Evolutionary conservation across 1,140 invertebrate species (phyloP), one percentile per base, ranked within the genome.

Genomic region (Meloidogyne exigua): DNA sequence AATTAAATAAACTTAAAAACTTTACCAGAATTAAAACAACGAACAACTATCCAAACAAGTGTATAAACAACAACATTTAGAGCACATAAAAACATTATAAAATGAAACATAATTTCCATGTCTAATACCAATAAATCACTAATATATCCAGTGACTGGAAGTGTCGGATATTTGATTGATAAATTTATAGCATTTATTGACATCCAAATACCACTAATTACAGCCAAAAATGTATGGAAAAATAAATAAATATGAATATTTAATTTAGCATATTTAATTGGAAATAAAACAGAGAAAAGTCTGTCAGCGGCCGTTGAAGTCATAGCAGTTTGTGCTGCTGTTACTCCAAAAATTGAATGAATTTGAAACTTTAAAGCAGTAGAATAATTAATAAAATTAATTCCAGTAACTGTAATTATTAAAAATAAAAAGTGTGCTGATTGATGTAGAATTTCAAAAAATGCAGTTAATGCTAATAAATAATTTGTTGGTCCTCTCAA

Each of bases 321-420:
- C 70, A 72, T 63, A 4, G 36, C 18, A 28, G 63, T 72, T 9
- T 72, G 70, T 3, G 32, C 70, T 12, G 70, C 70, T 13, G 63
- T 57, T 21, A 72, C 5, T 18, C 70, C 70, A 18, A 72, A 63
- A 57, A 72, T 72, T 49, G 70, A 63, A 44, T 72, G 44, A 10
- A 42, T 15, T 57, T 72, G 70, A 3, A 72, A 72, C 13, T 26
- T 26, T 63, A 72, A 25, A 21, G 70, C 70, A 15, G 63, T 25
- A 18, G 49, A 49, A 57, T 65, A 73, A 21, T 64, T 49, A 23
- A 76, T 76, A 18, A 76, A 75, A 65, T 76, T 76, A 25, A 71
- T 36, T 23, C 75, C 75, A 25, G 3, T 76, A 11, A 74, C 0
- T 21, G 75, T 4, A 9, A 76, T 42, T 39, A 28, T 10, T 15